Conservation (phyloP, 2,888 invertebrate genomes). For the Podotricha telesiphe region DNA sequence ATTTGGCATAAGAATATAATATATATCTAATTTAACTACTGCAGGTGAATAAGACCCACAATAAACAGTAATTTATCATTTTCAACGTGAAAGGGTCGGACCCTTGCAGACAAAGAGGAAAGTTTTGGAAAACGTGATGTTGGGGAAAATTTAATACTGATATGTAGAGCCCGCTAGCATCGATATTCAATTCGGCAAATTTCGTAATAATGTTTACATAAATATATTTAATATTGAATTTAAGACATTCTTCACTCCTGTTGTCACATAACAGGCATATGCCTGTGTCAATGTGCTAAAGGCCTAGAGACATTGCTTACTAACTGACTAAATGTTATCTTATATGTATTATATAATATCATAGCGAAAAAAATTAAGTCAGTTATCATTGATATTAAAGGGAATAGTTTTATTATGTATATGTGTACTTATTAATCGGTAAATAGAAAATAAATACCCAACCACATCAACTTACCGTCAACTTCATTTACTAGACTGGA, state of each 20-base stretch:
- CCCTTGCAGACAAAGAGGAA: constrained; percentile 44
- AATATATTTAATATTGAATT: neutral
- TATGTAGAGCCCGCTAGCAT: constrained; percentile 25
- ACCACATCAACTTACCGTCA: no score
- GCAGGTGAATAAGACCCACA: constrained; percentile 26
- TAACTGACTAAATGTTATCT: no score
- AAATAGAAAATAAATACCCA: no score
- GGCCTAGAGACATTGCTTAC: no score
- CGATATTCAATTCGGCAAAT: constrained; percentile 16
- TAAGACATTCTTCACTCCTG: neutral
- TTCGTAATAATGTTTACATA: neutral
- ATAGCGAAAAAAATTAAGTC: no score
- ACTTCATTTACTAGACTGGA: no score
- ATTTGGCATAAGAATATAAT: constrained; percentile 5
- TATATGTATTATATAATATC: no score
- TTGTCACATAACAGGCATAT: no score
- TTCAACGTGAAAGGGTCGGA: constrained; percentile 42
- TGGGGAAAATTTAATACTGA: constrained; percentile 34
- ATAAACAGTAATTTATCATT: constrained; percentile 44
- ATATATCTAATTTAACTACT: constrained; percentile 27
- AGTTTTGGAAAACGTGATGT: constrained; percentile 53
- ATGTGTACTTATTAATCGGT: no score
- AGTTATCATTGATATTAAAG: no score
- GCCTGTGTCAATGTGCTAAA: no score
- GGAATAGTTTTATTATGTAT: no score